These are phyloP conservation scores for Acrocera orbiculus DNA, from an alignment of 2,888 invertebrate genomes.

Conservation along the genomic window DNA sequence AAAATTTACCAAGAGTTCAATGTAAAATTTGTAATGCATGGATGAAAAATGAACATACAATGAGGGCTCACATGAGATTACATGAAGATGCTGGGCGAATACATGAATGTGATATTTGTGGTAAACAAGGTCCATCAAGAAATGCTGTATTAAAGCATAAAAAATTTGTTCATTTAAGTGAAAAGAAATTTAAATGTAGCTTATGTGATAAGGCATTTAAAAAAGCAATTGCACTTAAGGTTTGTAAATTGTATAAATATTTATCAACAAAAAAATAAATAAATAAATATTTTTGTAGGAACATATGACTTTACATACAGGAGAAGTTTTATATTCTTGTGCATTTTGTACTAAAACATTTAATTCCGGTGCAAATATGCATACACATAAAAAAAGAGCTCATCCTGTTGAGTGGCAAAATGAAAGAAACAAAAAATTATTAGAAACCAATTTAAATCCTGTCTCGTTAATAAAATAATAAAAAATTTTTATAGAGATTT, in stretches of 20 bases:
- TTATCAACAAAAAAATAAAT: too few relatives aligned
- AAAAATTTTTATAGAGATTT: too few relatives aligned
- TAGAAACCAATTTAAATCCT: too few relatives aligned
- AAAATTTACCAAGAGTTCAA: conserved; percentile 13
- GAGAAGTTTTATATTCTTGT: conserved; percentile 27
- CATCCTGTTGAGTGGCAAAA: conserved; percentile 25
- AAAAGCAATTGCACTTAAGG: conserved; percentile 14
- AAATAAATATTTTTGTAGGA: conserved; percentile 17
- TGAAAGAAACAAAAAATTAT: neutral
- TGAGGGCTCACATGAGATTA: conserved; percentile 14
- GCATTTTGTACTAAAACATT: conserved; percentile 28
- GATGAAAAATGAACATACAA: conserved; percentile 16
- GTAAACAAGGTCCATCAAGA: conserved; percentile 14
- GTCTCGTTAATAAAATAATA: too few relatives aligned
- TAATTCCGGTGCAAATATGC: conserved; percentile 30
- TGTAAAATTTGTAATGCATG: conserved; percentile 14
- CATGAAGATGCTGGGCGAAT: conserved; percentile 13
- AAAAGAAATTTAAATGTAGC: conserved; percentile 14
- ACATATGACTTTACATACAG: conserved; percentile 30
- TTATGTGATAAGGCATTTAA: conserved; percentile 16
- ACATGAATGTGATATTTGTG: conserved; percentile 15
- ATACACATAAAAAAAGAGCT: conserved; percentile 27
- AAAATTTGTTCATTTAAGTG: conserved; percentile 15
- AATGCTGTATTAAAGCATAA: conserved; percentile 16
- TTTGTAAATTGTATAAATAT: neutral